Evolutionary conservation across 2,888 invertebrate genomes (phyloP).

Genomic region (Phyllotreta striolata): DNA sequence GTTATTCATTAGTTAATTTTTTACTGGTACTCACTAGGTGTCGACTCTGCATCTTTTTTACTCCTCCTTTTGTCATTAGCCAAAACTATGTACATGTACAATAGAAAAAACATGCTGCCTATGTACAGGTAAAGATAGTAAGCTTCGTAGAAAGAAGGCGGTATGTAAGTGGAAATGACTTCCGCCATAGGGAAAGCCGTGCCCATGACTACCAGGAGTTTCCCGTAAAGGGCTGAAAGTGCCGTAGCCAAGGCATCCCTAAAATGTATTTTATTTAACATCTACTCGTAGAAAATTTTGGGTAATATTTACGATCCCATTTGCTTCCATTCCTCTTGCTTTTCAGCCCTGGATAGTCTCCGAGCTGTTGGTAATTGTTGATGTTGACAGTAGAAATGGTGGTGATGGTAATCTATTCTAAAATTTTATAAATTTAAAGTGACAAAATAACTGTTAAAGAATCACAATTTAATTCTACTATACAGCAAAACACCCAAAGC

Average conservation of each 20-base stretch:
- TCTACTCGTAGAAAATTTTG: slow-evolving; percentile 1
- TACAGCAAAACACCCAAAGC: too few species aligned
- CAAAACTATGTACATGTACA: slow-evolving; percentile 75
- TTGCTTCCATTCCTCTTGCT: slow-evolving; percentile 69
- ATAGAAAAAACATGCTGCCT: slow-evolving; percentile 73
- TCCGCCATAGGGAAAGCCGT: slow-evolving; percentile 96
- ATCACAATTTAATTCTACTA: too few species aligned
- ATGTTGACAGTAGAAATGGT: slow-evolving; percentile 53
- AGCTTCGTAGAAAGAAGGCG: slow-evolving; percentile 92
- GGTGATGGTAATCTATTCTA: slow-evolving; percentile 63
- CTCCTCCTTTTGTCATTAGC: slow-evolving; percentile 64
- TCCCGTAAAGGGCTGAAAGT: slow-evolving; percentile 91
- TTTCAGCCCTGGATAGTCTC: slow-evolving; percentile 64
- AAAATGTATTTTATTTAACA: slow-evolving; percentile 46
- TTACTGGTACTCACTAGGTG: slow-evolving; percentile 35
- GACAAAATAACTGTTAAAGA: too few species aligned
- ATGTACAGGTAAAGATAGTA: slow-evolving; percentile 71
- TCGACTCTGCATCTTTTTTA: slow-evolving; percentile 50
- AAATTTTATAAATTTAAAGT: slow-evolving; percentile 55
- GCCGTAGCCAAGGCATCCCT: slow-evolving; percentile 90
- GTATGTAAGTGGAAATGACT: slow-evolving; percentile 93
- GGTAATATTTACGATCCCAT: slow-evolving; percentile 73
- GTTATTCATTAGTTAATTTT: slow-evolving; percentile 6
- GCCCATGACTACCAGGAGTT: slow-evolving; percentile 92
- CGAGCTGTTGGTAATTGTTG: slow-evolving; percentile 66